These are phyloP conservation scores for Rhabditophanes sp. DNA, from an alignment of 2,888 invertebrate species.

Conservation along the genomic window DNA sequence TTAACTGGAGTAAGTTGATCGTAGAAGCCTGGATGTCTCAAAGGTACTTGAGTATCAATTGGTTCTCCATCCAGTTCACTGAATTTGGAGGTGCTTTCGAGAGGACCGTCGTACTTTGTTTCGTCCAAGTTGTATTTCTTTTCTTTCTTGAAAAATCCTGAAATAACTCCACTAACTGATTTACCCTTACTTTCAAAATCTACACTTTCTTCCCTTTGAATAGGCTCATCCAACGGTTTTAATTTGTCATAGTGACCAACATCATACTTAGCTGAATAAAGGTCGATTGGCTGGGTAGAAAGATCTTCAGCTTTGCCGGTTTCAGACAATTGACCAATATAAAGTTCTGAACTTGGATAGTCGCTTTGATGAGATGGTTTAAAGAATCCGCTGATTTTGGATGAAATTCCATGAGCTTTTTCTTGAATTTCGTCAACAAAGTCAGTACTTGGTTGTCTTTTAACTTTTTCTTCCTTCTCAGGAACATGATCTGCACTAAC, in stretches of 20 bases:
- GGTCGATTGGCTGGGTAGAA: too few species aligned
- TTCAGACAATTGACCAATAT: constrained; percentile 7
- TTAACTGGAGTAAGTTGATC: constrained; percentile 7
- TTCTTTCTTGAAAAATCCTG: constrained; percentile 7
- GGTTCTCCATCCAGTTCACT: constrained; percentile 13
- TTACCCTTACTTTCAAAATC: too few species aligned
- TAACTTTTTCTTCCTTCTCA: too few species aligned
- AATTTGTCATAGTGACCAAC: too few species aligned
- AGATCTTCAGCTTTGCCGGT: too few species aligned
- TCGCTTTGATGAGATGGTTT: constrained; percentile 7
- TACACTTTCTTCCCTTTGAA: too few species aligned
- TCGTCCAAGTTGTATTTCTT: constrained; percentile 9
- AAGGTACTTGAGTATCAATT: constrained; percentile 9
- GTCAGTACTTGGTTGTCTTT: constrained; percentile 5
- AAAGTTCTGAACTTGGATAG: constrained; percentile 9
- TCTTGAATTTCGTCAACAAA: constrained; percentile 6
- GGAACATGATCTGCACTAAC: constrained; percentile 6
- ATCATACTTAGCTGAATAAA: too few species aligned
- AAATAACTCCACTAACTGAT: background rate
- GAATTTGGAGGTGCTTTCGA: constrained; percentile 1
- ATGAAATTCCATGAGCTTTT: constrained; percentile 5
- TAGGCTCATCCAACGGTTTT: too few species aligned
- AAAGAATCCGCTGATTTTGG: constrained; percentile 9
- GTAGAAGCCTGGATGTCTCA: constrained; percentile 9
- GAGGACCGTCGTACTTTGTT: constrained; percentile 3